These are phyloP conservation scores for Dicaeum eximium DNA, from an alignment of 2,113 vertebrate genomes.

Conservation along the genomic window DNA sequence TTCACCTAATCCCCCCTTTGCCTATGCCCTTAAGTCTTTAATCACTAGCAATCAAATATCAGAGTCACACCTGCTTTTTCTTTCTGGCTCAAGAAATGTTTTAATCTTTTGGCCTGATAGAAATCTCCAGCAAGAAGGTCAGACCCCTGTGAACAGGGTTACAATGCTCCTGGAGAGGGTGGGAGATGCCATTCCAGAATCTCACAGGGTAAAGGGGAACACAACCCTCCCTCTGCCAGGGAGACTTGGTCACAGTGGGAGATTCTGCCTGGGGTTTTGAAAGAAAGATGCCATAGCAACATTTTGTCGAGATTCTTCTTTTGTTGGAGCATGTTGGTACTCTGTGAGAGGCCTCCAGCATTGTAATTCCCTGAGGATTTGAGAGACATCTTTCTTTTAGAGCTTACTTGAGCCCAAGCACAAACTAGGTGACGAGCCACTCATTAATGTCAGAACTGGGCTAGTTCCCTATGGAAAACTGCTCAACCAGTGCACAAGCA, in stretches of 20 bases:
- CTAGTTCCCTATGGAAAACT: background rate
- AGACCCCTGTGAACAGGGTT: background rate
- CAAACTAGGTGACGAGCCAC: accelerated
- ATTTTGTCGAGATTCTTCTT: background rate
- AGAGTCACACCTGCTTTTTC: background rate
- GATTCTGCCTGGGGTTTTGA: background rate
- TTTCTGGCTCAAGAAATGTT: background rate
- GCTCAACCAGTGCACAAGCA: background rate
- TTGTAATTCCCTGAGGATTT: background rate
- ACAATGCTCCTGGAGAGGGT: background rate
- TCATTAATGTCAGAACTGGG: background rate
- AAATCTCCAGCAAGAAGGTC: background rate
- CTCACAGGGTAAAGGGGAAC: background rate
- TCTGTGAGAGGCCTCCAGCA: background rate
- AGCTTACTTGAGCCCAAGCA: background rate
- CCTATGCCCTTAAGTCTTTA: background rate
- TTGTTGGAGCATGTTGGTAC: background rate
- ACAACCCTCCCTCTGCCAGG: background rate
- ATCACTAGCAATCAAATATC: background rate
- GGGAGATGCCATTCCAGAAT: background rate
- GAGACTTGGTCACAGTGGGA: background rate
- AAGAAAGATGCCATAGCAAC: background rate
- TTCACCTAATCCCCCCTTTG: background rate
- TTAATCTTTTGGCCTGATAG: background rate
- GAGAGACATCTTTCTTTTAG: background rate